Conservation (phyloP, 2,113 vertebrate species). For the Pollachius pollachius region DNA sequence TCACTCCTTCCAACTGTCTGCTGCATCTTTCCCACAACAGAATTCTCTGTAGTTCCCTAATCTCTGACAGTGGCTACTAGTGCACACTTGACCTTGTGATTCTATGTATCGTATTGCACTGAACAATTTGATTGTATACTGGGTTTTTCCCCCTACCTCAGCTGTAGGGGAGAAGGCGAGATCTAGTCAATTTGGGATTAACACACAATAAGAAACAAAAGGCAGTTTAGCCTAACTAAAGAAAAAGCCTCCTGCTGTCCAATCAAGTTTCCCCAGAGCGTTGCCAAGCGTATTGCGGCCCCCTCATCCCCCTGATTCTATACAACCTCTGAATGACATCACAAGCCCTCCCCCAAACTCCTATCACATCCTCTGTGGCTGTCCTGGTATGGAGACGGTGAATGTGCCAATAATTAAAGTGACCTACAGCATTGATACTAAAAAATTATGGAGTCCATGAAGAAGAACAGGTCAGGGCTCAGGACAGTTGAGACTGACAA, state of each 20-base stretch:
- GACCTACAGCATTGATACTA: constrained; percentile 75
- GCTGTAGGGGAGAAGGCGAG: not conserved
- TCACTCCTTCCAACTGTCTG: constrained; percentile 8
- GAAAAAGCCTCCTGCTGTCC: not conserved
- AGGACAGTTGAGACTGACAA: not conserved
- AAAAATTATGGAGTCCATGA: constrained; percentile 43
- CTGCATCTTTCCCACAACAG: not conserved
- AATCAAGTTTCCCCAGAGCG: not conserved
- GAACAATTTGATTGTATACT: not conserved
- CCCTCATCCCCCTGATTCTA: not conserved
- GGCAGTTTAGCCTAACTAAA: not conserved
- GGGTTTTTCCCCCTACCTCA: not conserved
- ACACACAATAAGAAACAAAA: not conserved
- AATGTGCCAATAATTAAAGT: constrained; percentile 73
- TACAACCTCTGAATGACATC: constrained; percentile 11
- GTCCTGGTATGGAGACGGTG: constrained; percentile 20
- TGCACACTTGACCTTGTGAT: not conserved
- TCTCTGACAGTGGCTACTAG: not conserved
- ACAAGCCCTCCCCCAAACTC: not conserved
- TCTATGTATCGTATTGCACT: not conserved
- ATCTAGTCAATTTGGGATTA: not conserved
- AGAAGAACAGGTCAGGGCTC: constrained; percentile 42
- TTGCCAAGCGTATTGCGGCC: not conserved
- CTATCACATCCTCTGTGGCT: not conserved
- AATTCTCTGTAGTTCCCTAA: not conserved